Percentiles rank a stretch among this genome's conserved stretches.
These are phyloP conservation scores for Cygnus olor DNA, from an alignment of 2,797 vertebrate genomes.

Conservation along the genomic window DNA sequence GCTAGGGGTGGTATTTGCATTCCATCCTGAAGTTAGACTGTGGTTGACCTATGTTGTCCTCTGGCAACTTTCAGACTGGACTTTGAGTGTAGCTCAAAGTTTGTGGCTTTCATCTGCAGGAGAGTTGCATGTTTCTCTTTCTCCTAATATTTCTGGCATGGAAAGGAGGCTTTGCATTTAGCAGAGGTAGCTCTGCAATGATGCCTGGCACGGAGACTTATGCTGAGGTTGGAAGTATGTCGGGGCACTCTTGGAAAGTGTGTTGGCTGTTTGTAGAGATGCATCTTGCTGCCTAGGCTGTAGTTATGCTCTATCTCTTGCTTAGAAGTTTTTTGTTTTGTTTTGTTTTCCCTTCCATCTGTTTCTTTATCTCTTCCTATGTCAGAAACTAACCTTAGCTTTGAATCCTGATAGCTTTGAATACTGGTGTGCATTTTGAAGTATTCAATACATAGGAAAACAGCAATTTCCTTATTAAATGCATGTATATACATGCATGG, in stretches of 20 bases:
- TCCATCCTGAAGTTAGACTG: background rate
- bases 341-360: rapidly evolving
- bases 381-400: background rate
- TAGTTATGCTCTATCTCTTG: background rate
- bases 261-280: background rate
- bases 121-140: background rate
- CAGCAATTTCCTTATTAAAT: background rate
- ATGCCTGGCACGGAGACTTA: background rate
- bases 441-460: background rate
- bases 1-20: background rate
- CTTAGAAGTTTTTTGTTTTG: rapidly evolving
- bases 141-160: background rate
- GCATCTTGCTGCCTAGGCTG: background rate
- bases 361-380: background rate
- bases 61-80: background rate
- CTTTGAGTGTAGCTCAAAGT: background rate
- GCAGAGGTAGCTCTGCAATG: background rate
- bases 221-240: background rate
- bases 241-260: rapidly evolving
- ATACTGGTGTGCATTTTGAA: background rate
- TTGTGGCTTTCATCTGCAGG: background rate
- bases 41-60: background rate
- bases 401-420: background rate
- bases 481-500: no score
- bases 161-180: background rate